A percentile compares a stretch with the other conserved stretches of the same genome.
Evolutionary conservation across 2,888 invertebrate genomes (phyloP).

Genomic region (Mesorhabditis spiculigera): DNA sequence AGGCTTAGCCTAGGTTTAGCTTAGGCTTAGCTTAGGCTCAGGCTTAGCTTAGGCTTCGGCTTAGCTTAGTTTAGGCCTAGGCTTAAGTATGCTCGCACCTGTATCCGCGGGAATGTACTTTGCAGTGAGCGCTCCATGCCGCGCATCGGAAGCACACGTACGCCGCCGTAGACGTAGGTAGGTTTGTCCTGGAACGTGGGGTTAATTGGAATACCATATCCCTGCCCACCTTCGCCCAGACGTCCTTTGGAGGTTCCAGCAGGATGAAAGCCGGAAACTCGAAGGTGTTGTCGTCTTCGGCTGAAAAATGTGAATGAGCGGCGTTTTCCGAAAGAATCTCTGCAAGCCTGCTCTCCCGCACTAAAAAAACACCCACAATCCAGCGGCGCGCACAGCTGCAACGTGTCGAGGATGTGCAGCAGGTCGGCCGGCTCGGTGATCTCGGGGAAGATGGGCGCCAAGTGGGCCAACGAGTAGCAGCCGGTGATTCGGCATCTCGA

Average conservation of each 20-base stretch:
- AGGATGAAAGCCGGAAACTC: slow-evolving; percentile 72
- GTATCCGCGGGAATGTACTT: slow-evolving; percentile 70
- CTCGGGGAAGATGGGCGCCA: slow-evolving; percentile 72
- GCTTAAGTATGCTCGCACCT: slow-evolving; percentile 55
- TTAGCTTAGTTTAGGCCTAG: not conserved
- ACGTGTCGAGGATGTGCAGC: slow-evolving; percentile 70
- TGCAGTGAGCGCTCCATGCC: slow-evolving; percentile 67
- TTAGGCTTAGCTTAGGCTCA: not conserved
- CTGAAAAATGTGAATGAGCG: too few relatives aligned
- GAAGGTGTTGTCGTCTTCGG: slow-evolving; percentile 62
- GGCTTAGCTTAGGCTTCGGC: not conserved
- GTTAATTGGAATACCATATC: too few relatives aligned
- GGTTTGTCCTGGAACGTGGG: slow-evolving; percentile 18
- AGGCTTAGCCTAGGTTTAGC: not conserved
- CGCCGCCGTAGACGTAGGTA: slow-evolving; percentile 37
- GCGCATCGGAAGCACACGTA: slow-evolving; percentile 63
- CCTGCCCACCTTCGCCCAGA: slow-evolving; percentile 21
- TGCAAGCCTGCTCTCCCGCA: too few relatives aligned
- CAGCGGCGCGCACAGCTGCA: slow-evolving; percentile 63
- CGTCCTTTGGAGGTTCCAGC: slow-evolving; percentile 42
- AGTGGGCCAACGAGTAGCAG: slow-evolving; percentile 73
- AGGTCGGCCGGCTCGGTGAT: slow-evolving; percentile 70
- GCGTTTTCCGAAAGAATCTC: too few relatives aligned
- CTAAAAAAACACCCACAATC: slow-evolving; percentile 16
- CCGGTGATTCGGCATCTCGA: slow-evolving; percentile 68